Conservation (phyloP, 2,888 invertebrate species). For the Trissonchulus sp. region DNA sequence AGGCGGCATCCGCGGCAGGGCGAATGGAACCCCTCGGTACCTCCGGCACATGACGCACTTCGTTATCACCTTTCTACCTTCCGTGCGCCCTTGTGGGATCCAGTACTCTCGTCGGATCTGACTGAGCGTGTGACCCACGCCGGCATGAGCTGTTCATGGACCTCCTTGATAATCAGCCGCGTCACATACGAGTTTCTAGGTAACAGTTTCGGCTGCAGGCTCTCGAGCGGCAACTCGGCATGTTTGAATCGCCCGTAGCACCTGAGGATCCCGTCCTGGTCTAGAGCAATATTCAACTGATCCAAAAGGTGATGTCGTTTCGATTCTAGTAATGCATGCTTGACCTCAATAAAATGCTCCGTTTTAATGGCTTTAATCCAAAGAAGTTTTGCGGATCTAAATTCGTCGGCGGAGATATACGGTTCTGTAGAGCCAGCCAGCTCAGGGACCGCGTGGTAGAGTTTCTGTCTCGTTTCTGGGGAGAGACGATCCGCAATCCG, state of each 20-base stretch:
- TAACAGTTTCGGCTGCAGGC: background rate
- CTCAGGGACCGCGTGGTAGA: too few relatives aligned
- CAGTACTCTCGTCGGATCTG: slow-evolving; percentile 5
- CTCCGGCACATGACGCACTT: background rate
- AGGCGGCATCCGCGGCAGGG: background rate
- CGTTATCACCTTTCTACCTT: slow-evolving; percentile 2
- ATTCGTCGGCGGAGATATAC: background rate
- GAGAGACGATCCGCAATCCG: too few relatives aligned
- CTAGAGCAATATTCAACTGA: background rate
- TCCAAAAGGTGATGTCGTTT: background rate
- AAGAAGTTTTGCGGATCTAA: background rate
- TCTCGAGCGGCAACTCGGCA: background rate
- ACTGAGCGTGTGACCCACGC: slow-evolving; percentile 5
- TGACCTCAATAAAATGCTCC: background rate
- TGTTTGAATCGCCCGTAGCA: background rate
- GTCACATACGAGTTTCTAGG: background rate
- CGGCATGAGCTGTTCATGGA: background rate
- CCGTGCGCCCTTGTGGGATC: slow-evolving; percentile 4
- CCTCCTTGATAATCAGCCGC: too few relatives aligned
- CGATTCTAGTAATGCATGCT: background rate
- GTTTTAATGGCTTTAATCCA: background rate
- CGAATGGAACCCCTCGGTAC: slow-evolving; percentile 8
- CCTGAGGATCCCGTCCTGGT: background rate
- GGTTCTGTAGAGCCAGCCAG: too few relatives aligned
- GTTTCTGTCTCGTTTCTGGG: too few relatives aligned